Base-by-base conservation (phyloP, 2,113 vertebrate genomes). In the Cettia cetti region DNA sequence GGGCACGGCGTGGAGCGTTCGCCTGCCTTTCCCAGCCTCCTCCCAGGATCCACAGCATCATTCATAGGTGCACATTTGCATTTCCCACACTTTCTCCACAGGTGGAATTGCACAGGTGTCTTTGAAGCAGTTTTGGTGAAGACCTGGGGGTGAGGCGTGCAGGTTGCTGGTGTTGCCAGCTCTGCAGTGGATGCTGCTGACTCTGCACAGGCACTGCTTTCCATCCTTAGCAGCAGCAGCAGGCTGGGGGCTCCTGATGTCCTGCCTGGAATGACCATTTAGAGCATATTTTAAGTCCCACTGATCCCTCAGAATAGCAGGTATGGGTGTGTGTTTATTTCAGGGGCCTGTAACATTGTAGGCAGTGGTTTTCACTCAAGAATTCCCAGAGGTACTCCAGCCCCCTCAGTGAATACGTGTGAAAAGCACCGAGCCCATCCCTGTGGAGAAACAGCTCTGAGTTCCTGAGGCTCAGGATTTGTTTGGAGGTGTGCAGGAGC, bases 331-430 rank as follows among this genome's bases (percentile, higher is more conserved):
- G 16, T 4, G 13, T 13, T 6, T 16, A 5, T 76, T 54, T 37
- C 14, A 10, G 59, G 50, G 54, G 24, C 33, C 44, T 33, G 53
- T 39, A 30, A 4, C 27, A 0, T 2, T 11, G 54, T 30, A 12
- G 74, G 33, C 49, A 10, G 27, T 7, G 24, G 3, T 7, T 81
- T 60, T 27, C 33, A 50, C 33, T 22, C 11, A 5, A 8, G 47
- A 24, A 59, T 59, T 63, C 66, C 42, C 80, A 22, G 56, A 40
- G n/a, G 3, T 17, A 44, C 54, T 60, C 3, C 2, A 44, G 18
- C n/a, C 13, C 14, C 14, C 45, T 7, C 26, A 10, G 19, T 27
- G 44, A 45, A 5, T 23, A 28, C 0, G 0, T 15, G 6, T 23
- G 63, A 54, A 49, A 50, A 56, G 64, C 66, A 15, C 35, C 0